Evolutionary conservation across 2,888 invertebrate species (phyloP), one percentile per base, ranked within the genome.

Genomic region (Mechanitis mazaeus): DNA sequence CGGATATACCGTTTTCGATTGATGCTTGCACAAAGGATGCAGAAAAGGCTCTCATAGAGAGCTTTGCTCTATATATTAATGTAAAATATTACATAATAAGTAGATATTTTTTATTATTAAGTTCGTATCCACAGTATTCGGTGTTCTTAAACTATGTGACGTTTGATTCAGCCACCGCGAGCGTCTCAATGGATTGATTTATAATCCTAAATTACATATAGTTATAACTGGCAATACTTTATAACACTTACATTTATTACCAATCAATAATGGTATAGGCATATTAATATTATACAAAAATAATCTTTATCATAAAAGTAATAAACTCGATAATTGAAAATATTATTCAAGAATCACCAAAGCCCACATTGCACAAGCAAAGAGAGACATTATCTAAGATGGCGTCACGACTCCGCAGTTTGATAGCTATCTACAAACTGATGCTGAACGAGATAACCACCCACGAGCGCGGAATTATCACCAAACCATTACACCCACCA

Each of bases 391-490:
- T 87, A 87, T 75, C 76, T 69, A 71, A 70, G 76, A 77, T 75
- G 79, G 20, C 78, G 86, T 89, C 89, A 89, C 89, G 89, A 87
- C 74, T 75, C 56, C 55, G 72, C 85, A 83, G 87, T 89, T 87
- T 87, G 84, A 84, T 84, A 74, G 81, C 82, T 79, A 87, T 87
- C 88, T 81, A 85, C 85, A 80, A 76, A 57, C 64, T 47, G 58
- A 59, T 54, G 67, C 63, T 65, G 67, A 65, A 69, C 65, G 65
- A 63, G 69, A 69, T 71, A 71, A 9, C 79, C 79, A 79, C 78
- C 78, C 77, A 77, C 72, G 61, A 50, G 76, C 78, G 77, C 80
- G 76, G 84, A 76, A 85, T 87, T 87, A 87, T 87, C 87, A 84
- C 87, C 80, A 20, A 20, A 31, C 72, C 73, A n/a, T n/a, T 74